Percentiles rank a stretch among this genome's conserved stretches.
phyloP scores from a whole-genome alignment of 2,888 invertebrate species.

The Leptopilina syphax region DNA sequence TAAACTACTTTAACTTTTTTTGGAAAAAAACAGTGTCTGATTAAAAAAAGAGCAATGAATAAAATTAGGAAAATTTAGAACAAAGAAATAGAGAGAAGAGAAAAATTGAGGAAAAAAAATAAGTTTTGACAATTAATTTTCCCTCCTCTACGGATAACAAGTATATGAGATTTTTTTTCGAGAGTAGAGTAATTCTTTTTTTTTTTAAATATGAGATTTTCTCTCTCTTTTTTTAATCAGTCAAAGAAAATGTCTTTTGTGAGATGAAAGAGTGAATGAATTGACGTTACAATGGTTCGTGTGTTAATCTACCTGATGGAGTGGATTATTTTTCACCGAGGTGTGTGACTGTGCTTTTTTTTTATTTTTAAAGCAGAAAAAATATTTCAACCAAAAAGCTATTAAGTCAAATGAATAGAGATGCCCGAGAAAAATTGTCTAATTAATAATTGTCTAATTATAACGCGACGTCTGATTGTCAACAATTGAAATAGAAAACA shows the following conservation, averaged over 20 bases:
- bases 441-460: neutral
- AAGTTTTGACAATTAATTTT: no score
- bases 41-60: no score
- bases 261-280: slow-evolving; percentile 8
- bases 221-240: neutral
- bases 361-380: neutral
- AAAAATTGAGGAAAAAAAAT: no score
- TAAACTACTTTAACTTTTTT: no score
- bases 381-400: neutral
- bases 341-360: no score
- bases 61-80: no score
- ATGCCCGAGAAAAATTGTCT: neutral
- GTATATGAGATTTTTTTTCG: neutral
- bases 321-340: neutral
- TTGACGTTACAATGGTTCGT: slow-evolving; percentile 4
- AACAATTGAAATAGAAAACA: neutral
- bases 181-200: neutral
- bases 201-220: neutral
- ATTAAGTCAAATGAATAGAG: neutral
- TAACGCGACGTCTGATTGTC: neutral
- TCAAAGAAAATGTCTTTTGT: slow-evolving; percentile 13
- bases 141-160: no score
- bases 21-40: no score
- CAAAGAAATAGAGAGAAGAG: no score
- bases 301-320: slow-evolving; percentile 24